Percentiles rank a stretch among this genome's conserved stretches.
Conservation (phyloP, 2,113 vertebrate genomes). For the Chaetodon auriga region DNA sequence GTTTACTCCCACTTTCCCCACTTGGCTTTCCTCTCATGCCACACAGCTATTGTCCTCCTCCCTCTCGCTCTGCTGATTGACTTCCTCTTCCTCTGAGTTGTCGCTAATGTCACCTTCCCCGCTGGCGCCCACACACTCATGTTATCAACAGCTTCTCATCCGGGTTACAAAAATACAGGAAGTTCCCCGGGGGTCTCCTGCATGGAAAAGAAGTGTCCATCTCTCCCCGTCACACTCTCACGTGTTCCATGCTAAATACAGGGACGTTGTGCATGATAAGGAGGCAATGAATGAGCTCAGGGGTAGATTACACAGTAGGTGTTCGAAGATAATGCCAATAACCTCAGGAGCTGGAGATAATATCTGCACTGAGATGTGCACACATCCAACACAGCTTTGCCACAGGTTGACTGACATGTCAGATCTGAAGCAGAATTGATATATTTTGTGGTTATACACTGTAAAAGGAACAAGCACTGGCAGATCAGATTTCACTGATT, state of each 20-base stretch:
- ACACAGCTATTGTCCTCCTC: conserved; percentile 66
- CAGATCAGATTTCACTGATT: conserved; percentile 23
- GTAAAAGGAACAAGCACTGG: conserved; percentile 17
- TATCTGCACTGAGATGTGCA: conserved; percentile 53
- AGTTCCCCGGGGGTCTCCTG: conserved; percentile 68
- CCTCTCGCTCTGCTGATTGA: conserved; percentile 69
- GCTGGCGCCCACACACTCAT: conserved; percentile 73
- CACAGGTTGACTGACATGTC: conserved; percentile 55
- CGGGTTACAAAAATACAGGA: conserved; percentile 78
- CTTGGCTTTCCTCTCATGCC: conserved; percentile 71
- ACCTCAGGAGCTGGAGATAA: conserved; percentile 56
- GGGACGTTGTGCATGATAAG: conserved; percentile 42
- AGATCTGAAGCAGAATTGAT: conserved; percentile 20
- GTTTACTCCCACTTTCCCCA: conserved; percentile 68
- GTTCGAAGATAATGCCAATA: conserved; percentile 68
- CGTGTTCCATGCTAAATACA: conserved; percentile 33
- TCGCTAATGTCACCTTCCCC: conserved; percentile 78
- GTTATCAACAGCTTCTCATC: conserved; percentile 80
- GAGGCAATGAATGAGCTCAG: conserved; percentile 53
- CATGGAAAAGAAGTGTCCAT: conserved; percentile 67
- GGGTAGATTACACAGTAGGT: conserved; percentile 66
- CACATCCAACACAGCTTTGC: conserved; percentile 32
- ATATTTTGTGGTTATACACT: neutral
- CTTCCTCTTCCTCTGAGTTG: conserved; percentile 81
- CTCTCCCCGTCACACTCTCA: conserved; percentile 57